Base-by-base conservation (phyloP, 2,797 vertebrate genomes). In the Synaphobranchus kaupii region DNA sequence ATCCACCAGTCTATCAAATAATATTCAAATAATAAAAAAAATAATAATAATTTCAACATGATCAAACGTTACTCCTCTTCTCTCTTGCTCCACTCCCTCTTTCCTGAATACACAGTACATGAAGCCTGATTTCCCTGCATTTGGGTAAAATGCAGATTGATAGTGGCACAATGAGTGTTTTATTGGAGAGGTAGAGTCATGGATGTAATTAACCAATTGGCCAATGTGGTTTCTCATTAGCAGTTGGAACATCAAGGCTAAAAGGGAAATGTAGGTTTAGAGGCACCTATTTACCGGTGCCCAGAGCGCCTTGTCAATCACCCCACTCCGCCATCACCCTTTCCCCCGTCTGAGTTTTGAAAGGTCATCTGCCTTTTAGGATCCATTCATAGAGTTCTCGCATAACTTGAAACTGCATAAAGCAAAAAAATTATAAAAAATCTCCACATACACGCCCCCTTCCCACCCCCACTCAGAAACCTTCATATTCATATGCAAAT, bases 401-500 rank as follows among this genome's bases (percentile, higher is more conserved):
- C 0, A 4, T 22, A 20, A 58, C 56, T 58, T 58, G 56, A 58
- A 58, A 17, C 56, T 58, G 56, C 56, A 68, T 68, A 68, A 68
- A 68, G 22, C 3, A 58, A 44, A 44, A 34, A 85, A 63, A 85
- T 2, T 28, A 28, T 17, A 25, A n/a, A 22, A 50, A 85, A 66
- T 22, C 60, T 85, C 58, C 63, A 68, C 25, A 68, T 48, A 31
- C 34, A 0, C 28, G 25, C 54, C 56, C 28, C 44, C 54, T 25
- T 13, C 84, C 9, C 22, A 4, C 63, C 47, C 34, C 48, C 10
- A 68, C 2, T 50, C 15, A 25, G 15, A 63, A 63, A 20, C 34
- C 73, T 50, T 73, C 66, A 34, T 47, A 85, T 85, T 85, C 44
- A 85, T 50, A 85, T 85, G 84, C 66, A 73, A 85, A 85, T 85